A percentile compares a stretch with the other conserved stretches of the same genome.
Evolutionary conservation across 2,113 vertebrate species (phyloP).

Genomic region (Serinus canaria): DNA sequence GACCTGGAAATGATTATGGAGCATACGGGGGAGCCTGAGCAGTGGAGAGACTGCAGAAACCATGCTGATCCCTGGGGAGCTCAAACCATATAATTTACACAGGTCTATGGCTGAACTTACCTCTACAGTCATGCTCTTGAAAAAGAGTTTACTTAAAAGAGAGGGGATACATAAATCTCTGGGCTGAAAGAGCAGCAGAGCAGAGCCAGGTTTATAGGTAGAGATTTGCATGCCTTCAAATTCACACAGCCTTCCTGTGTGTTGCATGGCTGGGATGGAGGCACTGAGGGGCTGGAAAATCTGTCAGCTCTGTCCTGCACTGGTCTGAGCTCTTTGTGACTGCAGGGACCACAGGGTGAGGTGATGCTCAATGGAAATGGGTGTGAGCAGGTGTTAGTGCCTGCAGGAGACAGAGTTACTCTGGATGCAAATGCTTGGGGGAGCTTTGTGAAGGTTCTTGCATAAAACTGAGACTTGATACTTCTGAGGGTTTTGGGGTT

Average conservation of each 20-base stretch:
- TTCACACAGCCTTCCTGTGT: not conserved
- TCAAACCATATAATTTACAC: not conserved
- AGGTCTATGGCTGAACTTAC: conserved; percentile 15
- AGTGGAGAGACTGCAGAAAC: conserved; percentile 13
- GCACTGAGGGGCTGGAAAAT: not conserved
- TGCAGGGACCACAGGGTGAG: not conserved
- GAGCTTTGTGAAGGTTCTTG: not conserved
- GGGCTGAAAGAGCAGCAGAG: not conserved
- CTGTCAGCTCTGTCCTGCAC: not conserved
- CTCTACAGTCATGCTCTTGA: not conserved
- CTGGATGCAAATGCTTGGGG: not conserved
- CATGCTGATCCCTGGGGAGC: not conserved
- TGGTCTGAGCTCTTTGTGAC: not conserved
- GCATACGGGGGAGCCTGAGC: not conserved
- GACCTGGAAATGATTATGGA: conserved; percentile 45
- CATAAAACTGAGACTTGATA: not conserved
- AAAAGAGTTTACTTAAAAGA: conserved; percentile 14
- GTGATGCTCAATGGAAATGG: not conserved
- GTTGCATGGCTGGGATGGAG: not conserved
- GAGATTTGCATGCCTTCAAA: not conserved
- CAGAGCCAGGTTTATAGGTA: not conserved
- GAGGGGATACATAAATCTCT: conserved; percentile 1
- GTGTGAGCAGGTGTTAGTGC: not conserved
- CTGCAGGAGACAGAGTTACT: not conserved
- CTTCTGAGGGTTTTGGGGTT: not conserved